Evolutionary conservation across 2,797 vertebrate genomes (phyloP).

Genomic region (Sebastes steindachneri): DNA sequence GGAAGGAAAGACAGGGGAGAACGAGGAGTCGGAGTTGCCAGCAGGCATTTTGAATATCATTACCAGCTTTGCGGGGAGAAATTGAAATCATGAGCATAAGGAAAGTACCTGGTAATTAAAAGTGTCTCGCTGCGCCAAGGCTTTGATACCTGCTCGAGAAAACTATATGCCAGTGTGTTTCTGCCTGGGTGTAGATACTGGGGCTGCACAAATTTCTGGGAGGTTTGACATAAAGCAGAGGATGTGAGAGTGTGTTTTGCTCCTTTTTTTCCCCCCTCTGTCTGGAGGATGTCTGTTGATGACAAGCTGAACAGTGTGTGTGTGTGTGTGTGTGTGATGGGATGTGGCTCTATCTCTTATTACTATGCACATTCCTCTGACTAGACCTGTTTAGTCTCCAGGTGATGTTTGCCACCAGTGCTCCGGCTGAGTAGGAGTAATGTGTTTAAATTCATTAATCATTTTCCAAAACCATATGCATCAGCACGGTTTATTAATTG

Average conservation of each 20-base stretch:
- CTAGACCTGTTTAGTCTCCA: slow-evolving; percentile 17
- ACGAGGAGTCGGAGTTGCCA: slow-evolving; percentile 67
- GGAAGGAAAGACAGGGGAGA: slow-evolving; percentile 60
- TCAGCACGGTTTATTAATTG: neutral
- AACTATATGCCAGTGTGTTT: slow-evolving; percentile 38
- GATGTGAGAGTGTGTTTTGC: slow-evolving; percentile 42
- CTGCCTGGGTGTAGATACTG: slow-evolving; percentile 35
- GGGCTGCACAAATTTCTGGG: slow-evolving; percentile 15
- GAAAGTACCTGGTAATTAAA: slow-evolving; percentile 82
- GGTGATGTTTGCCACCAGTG: slow-evolving; percentile 31
- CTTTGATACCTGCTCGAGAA: slow-evolving; percentile 73
- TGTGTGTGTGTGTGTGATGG: slow-evolving; percentile 1
- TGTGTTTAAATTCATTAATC: slow-evolving; percentile 26
- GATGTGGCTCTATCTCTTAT: slow-evolving; percentile 13
- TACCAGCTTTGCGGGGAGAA: slow-evolving; percentile 73
- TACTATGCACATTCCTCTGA: slow-evolving; percentile 25
- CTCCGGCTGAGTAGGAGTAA: slow-evolving; percentile 8
- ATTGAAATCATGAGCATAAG: slow-evolving; percentile 78
- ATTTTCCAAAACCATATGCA: slow-evolving; percentile 10
- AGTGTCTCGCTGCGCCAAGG: slow-evolving; percentile 65
- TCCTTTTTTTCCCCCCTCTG: slow-evolving; percentile 14
- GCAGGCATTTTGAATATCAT: slow-evolving; percentile 81
- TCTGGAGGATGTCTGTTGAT: slow-evolving; percentile 35
- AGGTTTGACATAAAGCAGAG: slow-evolving; percentile 48
- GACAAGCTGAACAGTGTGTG: slow-evolving; percentile 6